Conservation (phyloP, 1,140 invertebrate species). For the Pseudomyrmex pallidus region DNA sequence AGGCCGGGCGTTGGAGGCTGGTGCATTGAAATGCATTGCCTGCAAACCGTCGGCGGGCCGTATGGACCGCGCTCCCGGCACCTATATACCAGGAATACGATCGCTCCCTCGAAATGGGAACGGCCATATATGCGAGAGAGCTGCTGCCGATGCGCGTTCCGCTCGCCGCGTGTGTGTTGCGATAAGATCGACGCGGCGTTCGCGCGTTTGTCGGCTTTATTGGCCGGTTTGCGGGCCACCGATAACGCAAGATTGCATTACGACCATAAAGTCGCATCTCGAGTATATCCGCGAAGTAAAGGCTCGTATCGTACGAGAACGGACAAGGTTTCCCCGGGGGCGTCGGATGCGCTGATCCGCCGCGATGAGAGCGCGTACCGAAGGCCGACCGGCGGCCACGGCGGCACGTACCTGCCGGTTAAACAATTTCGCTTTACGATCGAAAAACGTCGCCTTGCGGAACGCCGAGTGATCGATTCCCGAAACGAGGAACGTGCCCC, state of each 20-base stretch:
- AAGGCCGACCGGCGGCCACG: constrained; percentile 48
- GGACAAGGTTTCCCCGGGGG: constrained; percentile 16
- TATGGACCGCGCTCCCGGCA: constrained; percentile 39
- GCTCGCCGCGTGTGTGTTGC: neutral
- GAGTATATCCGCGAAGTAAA: constrained; percentile 49
- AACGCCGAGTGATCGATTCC: constrained; percentile 50
- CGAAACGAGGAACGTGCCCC: constrained; percentile 31
- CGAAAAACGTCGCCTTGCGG: constrained; percentile 55
- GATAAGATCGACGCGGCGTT: constrained; percentile 74
- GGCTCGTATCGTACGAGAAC: constrained; percentile 53
- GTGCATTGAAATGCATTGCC: constrained; percentile 77
- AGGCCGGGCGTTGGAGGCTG: constrained; percentile 20
- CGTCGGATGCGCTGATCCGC: constrained; percentile 29
- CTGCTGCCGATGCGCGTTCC: neutral
- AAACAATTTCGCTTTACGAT: constrained; percentile 73
- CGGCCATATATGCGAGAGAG: constrained; percentile 11
- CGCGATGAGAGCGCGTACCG: constrained; percentile 42
- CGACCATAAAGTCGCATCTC: constrained; percentile 72
- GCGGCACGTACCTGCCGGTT: constrained; percentile 60
- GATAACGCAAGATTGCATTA: constrained; percentile 77
- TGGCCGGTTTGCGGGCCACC: constrained; percentile 66
- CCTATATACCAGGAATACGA: constrained; percentile 62
- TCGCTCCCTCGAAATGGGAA: constrained; percentile 60
- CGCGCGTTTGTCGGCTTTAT: constrained; percentile 74
- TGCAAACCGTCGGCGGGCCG: constrained; percentile 43